phyloP scores from a whole-genome alignment of 2,113 vertebrate species.

The Symphodus melops region DNA sequence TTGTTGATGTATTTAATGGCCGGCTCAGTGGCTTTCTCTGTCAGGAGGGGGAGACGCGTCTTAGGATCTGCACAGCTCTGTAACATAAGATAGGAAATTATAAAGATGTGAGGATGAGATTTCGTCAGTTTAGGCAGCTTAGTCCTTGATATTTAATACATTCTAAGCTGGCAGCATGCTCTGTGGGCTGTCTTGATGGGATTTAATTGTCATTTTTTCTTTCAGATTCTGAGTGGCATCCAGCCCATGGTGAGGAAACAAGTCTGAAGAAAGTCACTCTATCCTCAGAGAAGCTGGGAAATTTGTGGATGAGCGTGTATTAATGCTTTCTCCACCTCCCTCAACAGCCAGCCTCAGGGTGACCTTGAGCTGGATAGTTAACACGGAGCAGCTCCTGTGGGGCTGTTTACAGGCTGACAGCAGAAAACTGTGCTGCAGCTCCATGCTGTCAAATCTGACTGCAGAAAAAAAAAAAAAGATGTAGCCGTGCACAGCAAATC shows the following conservation, averaged over 20 bases:
- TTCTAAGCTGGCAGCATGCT: neutral
- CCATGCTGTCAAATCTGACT: slow-evolving; percentile 1
- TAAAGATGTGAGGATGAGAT: neutral
- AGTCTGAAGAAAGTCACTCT: neutral
- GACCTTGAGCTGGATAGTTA: slow-evolving; percentile 31
- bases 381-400: slow-evolving; percentile 5
- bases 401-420: slow-evolving; percentile 19
- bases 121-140: slow-evolving; percentile 1
- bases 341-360: slow-evolving; percentile 10
- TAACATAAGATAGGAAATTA: slow-evolving; percentile 10
- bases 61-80: slow-evolving; percentile 89
- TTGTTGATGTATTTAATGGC: slow-evolving; percentile 93
- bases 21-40: slow-evolving; percentile 89
- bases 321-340: neutral
- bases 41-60: slow-evolving; percentile 82
- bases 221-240: neutral
- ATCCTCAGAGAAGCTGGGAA: neutral
- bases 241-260: neutral
- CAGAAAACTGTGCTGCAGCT: neutral
- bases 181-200: neutral
- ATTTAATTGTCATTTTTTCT: neutral
- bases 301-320: neutral
- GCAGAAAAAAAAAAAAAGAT: neutral
- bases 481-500: slow-evolving; percentile 11
- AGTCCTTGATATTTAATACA: neutral